These are phyloP conservation scores for Cosmia pyralina DNA, from an alignment of 2,888 invertebrate species.

Conservation along the genomic window DNA sequence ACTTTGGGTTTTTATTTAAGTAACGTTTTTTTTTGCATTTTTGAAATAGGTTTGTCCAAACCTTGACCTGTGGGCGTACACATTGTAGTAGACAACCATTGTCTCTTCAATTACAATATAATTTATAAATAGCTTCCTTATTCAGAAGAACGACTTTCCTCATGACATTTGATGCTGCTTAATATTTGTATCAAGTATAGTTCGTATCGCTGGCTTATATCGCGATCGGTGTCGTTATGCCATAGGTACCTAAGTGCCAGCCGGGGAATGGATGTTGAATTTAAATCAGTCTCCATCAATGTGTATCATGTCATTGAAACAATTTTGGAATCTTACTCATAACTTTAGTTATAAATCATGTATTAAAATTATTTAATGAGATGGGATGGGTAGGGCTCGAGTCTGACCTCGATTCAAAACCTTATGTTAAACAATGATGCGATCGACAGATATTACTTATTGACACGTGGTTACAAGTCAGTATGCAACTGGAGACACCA, in stretches of 20 bases:
- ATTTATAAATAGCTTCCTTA: slow-evolving; percentile 75
- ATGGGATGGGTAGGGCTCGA: not conserved
- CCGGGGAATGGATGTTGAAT: slow-evolving; percentile 69
- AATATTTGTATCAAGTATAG: slow-evolving; percentile 66
- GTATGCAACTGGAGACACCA: not conserved
- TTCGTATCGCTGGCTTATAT: slow-evolving; percentile 43
- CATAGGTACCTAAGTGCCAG: slow-evolving; percentile 66
- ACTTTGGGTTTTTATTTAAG: not conserved
- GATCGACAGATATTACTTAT: not conserved
- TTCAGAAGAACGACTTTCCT: slow-evolving; percentile 67
- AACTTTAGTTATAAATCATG: slow-evolving; percentile 19
- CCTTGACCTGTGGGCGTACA: slow-evolving; percentile 58
- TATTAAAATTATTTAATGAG: slow-evolving; percentile 13
- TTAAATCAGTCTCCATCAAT: slow-evolving; percentile 65
- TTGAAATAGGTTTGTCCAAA: slow-evolving; percentile 7
- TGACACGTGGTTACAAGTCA: not conserved
- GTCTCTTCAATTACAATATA: slow-evolving; percentile 67
- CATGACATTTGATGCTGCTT: slow-evolving; percentile 64
- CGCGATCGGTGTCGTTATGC: slow-evolving; percentile 63
- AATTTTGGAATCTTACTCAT: slow-evolving; percentile 40
- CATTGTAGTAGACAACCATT: slow-evolving; percentile 53
- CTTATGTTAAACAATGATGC: not conserved
- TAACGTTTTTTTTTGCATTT: slow-evolving; percentile 13
- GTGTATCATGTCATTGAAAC: slow-evolving; percentile 61
- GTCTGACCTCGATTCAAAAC: not conserved